Evolutionary conservation across 2,888 invertebrate genomes (phyloP).

Genomic region (Mesochorus sp.): DNA sequence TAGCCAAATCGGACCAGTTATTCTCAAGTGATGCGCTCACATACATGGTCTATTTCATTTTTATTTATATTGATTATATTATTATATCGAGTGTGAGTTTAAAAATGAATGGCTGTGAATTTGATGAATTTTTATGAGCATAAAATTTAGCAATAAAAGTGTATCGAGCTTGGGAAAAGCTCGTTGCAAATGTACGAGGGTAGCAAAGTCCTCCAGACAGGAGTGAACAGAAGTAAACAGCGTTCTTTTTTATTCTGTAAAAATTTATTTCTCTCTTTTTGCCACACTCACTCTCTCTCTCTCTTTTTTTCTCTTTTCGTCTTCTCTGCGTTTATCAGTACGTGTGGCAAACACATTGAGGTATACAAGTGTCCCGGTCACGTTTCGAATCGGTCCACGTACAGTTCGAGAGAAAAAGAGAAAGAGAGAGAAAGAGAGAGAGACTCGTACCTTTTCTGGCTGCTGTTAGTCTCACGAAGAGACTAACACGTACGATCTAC

Average conservation of each 20-base stretch:
- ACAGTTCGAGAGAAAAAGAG: no score
- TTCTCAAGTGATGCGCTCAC: no score
- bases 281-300: constrained; percentile 16
- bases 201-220: constrained; percentile 27
- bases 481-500: constrained; percentile 55
- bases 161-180: constrained; percentile 27
- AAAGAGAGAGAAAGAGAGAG: background rate
- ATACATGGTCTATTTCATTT: background rate
- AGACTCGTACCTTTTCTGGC: constrained; percentile 16
- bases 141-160: constrained; percentile 45
- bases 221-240: constrained; percentile 3
- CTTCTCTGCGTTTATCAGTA: constrained; percentile 15
- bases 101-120: background rate
- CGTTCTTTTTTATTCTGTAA: background rate
- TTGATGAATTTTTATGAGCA: constrained; percentile 5
- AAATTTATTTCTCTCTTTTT: constrained; percentile 7
- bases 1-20: no score
- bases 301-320: background rate
- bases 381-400: constrained; percentile 60
- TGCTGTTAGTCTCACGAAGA: constrained; percentile 50
- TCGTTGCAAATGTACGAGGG: constrained; percentile 20
- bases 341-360: constrained; percentile 51
- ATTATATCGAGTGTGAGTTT: background rate
- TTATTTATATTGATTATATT: background rate
- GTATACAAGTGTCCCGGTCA: constrained; percentile 52